A percentile compares a stretch with the other conserved stretches of the same genome.
phyloP scores from a whole-genome alignment of 2,113 vertebrate genomes.

The Syrmaticus mikado region DNA sequence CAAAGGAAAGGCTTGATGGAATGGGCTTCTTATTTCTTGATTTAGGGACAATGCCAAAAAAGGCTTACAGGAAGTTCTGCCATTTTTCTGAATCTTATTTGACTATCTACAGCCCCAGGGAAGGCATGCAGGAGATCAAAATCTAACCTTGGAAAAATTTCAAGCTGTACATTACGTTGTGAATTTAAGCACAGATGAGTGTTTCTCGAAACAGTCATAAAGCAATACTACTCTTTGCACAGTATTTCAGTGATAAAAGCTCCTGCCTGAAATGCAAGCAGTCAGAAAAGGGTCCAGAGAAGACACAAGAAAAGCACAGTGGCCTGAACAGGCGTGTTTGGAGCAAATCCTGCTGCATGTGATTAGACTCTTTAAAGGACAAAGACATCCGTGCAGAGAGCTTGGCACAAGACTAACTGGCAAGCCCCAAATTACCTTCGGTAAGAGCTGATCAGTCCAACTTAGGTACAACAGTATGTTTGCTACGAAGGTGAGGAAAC shows the following conservation, averaged over 20 bases:
- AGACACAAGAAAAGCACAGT: neutral
- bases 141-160: neutral
- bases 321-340: neutral
- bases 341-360: neutral
- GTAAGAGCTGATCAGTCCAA: neutral
- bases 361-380: neutral
- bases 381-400: neutral
- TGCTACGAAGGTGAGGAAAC: neutral
- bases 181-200: neutral
- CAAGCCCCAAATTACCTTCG: neutral
- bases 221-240: neutral
- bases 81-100: neutral
- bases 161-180: neutral
- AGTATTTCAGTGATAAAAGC: neutral
- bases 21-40: too few relatives aligned
- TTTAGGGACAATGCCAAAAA: neutral
- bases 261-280: neutral
- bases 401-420: neutral
- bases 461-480: neutral
- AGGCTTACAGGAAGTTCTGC: neutral
- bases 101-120: neutral
- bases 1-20: neutral
- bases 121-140: neutral
- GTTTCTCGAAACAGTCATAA: neutral
- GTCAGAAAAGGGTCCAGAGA: neutral